Conservation (phyloP, 1,140 invertebrate species). For the Orius insidiosus region DNA sequence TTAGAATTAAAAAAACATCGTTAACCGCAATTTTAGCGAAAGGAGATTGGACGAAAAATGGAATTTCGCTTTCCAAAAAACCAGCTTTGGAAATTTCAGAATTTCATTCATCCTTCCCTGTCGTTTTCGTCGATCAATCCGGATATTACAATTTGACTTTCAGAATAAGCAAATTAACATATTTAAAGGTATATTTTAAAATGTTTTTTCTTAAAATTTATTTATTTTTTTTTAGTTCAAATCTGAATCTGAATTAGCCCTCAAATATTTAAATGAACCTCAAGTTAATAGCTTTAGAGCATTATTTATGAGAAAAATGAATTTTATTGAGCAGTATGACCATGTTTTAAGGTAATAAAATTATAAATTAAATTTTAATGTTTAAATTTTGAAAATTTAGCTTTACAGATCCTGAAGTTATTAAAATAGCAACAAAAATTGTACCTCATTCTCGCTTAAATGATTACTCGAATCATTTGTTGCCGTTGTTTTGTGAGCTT, state of each 20-base stretch:
- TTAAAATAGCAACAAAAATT: conserved; percentile 25
- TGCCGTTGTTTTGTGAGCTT: conserved; percentile 27
- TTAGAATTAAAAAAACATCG: neutral
- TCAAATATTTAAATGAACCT: conserved; percentile 51
- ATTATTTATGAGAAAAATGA: conserved; percentile 61
- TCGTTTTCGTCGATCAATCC: conserved; percentile 67
- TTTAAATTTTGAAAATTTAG: no score
- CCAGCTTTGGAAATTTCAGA: neutral
- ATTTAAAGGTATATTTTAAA: conserved; percentile 24
- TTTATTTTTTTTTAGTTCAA: conserved; percentile 38
- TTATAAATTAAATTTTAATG: neutral
- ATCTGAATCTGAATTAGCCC: conserved; percentile 47
- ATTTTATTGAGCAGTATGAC: conserved; percentile 59
- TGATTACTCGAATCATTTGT: conserved; percentile 32
- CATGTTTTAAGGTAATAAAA: conserved; percentile 46
- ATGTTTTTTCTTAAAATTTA: neutral
- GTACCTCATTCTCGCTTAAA: conserved; percentile 25
- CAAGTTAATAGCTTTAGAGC: conserved; percentile 54
- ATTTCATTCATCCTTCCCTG: conserved; percentile 33
- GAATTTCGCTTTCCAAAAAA: conserved; percentile 23
- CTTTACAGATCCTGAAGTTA: conserved; percentile 27
- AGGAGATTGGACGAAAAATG: conserved; percentile 27
- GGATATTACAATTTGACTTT: conserved; percentile 64
- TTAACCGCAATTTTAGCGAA: conserved; percentile 17
- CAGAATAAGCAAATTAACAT: conserved; percentile 34